Evolutionary conservation across 2,113 vertebrate genomes (phyloP), one percentile per base, ranked within the genome.

Genomic region (Pyxicephalus adspersus): DNA sequence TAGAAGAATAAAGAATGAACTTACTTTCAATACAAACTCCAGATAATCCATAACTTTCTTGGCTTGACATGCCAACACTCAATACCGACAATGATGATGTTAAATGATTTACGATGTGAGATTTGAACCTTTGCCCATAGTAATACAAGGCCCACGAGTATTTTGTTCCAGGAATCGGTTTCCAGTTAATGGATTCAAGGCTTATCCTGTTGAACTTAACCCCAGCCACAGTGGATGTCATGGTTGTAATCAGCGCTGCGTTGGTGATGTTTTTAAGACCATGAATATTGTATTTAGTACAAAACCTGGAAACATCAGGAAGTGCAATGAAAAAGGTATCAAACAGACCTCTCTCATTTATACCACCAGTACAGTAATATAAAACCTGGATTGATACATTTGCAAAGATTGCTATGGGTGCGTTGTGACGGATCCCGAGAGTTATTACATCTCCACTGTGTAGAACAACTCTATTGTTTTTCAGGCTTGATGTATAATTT

Each of bases 261-360:
- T 93, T 94, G 0, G 84, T 57, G 86, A 92, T 93, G 1, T 9
- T 52, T 0, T 31, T 7, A 3, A 88, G 73, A 22, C 85, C 88
- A 0, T 84, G n/a, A 0, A 93, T 45, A 16, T 83, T 74, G 61
- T 91, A 94, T 9, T 88, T 90, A 5, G 77, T 85, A 68, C 91
- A 92, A 71, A 90, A 91, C 20, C 0, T 83, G 15, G 90, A 73
- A 2, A 64, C 83, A 7, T 91, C 77, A 11, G 90, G 38, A 20
- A 94, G 63, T 38, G 45, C 88, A 1, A 81, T 85, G 45, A 94
- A 83, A 85, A 93, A 94, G 0, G 92, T 87, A 82, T 94, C 91
- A 0, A 88, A 87, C 2, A 0, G 18, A 0, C 0, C 0, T 0
- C 51, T 4, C 17, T 20, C 28, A 16, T 18, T 61, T 6, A 23